Base-by-base conservation (phyloP, 1,140 invertebrate genomes). In the Ridgeia piscesae region DNA sequence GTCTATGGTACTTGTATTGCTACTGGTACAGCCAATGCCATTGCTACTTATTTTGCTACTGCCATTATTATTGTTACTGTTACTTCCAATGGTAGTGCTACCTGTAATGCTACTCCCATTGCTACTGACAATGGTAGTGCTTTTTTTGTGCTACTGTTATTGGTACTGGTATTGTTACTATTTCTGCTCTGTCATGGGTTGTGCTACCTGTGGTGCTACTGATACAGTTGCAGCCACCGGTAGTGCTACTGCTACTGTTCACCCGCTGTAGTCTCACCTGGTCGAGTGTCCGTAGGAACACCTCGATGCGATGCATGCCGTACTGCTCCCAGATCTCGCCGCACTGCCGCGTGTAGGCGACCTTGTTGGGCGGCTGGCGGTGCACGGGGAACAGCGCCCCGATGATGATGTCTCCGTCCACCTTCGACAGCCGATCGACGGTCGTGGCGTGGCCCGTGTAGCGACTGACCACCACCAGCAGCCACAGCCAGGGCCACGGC, bases 241-340 rank as follows among this genome's bases (percentile, higher is more conserved):
- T 77, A 77, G 11, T 77, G 58, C 27, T 77, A 21, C 58, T 27
- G 0, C 17, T 77, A 21, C 58, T 77, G 58, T 21, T 77, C 17
- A 27, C 14, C 58, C 27, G 2, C 58, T 77, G 17, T 2, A 27
- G 58, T 77, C 58, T 77, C 91, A 97, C 96, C 92, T 96, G 94
- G 92, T 97, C 96, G n/a, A 97, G 95, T 0, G 96, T 96, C 92
- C 96, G 93, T 91, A 97, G 95, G 91, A 97, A 97, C 2, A 97
- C 97, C 96, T 98, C 98, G 0, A 97, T 97, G 58, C 98, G 95
- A 95, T 98, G 98, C 33, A 98, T 98, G 1, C 98, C 98, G 94
- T 98, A 98, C 93, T 97, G 96, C 95, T 98, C 97, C 92, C 97
- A 96, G 91, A 96, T 95, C 17, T 93, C 92, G 1, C 95, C 95